A percentile compares a stretch with the other conserved stretches of the same genome.
Conservation (phyloP, 2,888 invertebrate genomes). For the Tiliacea citrago region DNA sequence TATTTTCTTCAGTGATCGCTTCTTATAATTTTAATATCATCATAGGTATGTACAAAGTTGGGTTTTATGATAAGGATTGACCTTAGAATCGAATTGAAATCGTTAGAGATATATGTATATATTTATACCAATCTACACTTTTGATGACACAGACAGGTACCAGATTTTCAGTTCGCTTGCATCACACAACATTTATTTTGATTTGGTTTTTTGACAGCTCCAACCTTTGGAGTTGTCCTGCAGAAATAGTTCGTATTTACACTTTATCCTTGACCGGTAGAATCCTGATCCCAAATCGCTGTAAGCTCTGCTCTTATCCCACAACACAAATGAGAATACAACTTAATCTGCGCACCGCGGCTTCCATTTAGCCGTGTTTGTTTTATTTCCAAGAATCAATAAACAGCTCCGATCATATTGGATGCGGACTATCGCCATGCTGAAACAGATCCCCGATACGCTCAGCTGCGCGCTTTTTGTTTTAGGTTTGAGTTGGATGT, state of each 20-base stretch:
- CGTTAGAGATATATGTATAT: not conserved
- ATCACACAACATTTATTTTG: not conserved
- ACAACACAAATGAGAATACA: constrained; percentile 72
- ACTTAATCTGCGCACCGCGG: constrained; percentile 77
- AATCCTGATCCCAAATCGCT: constrained; percentile 38
- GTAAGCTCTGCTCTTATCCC: constrained; percentile 22
- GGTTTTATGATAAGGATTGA: not conserved
- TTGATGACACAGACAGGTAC: not conserved
- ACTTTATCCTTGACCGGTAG: not conserved
- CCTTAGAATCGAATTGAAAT: not conserved
- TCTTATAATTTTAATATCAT: not conserved
- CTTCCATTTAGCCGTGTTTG: constrained; percentile 78
- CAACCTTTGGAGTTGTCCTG: not conserved
- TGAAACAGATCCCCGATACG: constrained; percentile 65
- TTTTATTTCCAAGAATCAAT: constrained; percentile 80
- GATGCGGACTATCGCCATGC: constrained; percentile 58
- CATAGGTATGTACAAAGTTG: not conserved
- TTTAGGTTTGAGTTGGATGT: constrained; percentile 34
- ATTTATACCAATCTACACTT: not conserved
- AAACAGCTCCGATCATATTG: constrained; percentile 66
- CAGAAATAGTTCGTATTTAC: not conserved
- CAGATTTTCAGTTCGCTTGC: not conserved
- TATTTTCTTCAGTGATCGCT: not conserved
- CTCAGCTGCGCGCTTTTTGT: constrained; percentile 50
- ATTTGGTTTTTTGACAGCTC: not conserved